phyloP scores from a whole-genome alignment of 2,888 invertebrate species.

The Dastarcus helophoroides region DNA sequence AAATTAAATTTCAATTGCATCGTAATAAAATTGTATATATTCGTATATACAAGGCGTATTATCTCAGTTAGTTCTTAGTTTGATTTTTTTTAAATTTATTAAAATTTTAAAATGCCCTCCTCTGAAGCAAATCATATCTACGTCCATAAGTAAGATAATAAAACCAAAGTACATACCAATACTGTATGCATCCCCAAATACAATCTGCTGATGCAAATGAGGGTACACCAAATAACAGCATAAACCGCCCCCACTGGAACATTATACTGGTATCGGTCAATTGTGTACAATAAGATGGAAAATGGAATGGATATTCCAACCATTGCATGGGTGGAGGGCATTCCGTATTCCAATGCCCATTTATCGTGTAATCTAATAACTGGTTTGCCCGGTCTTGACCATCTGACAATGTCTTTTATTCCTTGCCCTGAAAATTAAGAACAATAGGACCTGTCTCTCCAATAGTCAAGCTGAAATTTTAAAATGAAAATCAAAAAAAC shows the following conservation, averaged over 20 bases:
- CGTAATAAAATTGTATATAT: no score
- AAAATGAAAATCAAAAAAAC: no score
- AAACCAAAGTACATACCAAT: slow-evolving; percentile 63
- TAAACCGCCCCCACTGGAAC: slow-evolving; percentile 45
- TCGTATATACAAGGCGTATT: no score
- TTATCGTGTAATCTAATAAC: slow-evolving; percentile 73
- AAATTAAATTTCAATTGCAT: no score
- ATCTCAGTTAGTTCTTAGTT: no score
- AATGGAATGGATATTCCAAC: slow-evolving; percentile 81
- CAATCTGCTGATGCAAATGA: slow-evolving; percentile 74
- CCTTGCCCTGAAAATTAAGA: slow-evolving; percentile 72
- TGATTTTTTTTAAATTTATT: no score
- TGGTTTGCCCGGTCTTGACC: slow-evolving; percentile 80
- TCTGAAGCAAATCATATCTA: no score
- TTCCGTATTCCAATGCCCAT: slow-evolving; percentile 87
- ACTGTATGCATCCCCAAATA: slow-evolving; percentile 92
- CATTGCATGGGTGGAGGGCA: slow-evolving; percentile 94
- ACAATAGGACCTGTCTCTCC: no score
- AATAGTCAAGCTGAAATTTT: no score
- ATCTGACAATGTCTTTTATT: slow-evolving; percentile 75
- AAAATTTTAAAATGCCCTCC: no score
- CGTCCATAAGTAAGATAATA: no score
- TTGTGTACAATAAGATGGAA: slow-evolving; percentile 68
- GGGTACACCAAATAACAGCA: slow-evolving; percentile 56
- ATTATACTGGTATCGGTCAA: slow-evolving; percentile 67